Evolutionary conservation across 2,113 vertebrate genomes (phyloP).

Genomic region (Silurus asotus): DNA sequence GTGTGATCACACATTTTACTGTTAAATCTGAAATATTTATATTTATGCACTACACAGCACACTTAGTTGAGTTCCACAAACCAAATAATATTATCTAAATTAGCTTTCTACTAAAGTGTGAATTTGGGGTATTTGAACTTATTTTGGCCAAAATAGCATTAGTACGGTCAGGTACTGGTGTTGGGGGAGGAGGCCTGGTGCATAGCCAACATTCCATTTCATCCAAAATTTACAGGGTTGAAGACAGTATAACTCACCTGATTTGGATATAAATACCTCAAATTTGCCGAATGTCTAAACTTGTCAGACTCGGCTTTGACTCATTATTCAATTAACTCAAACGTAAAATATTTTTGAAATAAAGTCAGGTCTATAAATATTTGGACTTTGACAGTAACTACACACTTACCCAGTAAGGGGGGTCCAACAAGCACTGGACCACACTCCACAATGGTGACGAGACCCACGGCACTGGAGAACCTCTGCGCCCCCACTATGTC

Average conservation of each 20-base stretch:
- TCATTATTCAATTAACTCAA: not conserved
- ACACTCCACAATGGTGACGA: conserved; percentile 97
- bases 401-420: conserved; percentile 82
- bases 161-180: not conserved
- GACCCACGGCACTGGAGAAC: conserved; percentile 92
- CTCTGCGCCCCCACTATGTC: conserved; percentile 91
- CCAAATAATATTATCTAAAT: not conserved
- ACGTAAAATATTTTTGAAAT: not conserved
- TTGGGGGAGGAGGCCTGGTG: not conserved
- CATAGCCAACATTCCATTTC: not conserved
- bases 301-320: not conserved
- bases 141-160: not conserved
- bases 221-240: not conserved
- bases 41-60: not conserved
- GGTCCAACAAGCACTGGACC: conserved; percentile 92
- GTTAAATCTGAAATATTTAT: not conserved
- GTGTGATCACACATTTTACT: not conserved
- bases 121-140: not conserved
- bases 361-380: not conserved
- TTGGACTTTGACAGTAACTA: not conserved
- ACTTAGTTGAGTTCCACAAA: not conserved
- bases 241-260: not conserved
- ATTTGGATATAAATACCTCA: not conserved
- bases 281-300: not conserved
- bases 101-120: not conserved